Percentiles rank a stretch among this genome's conserved stretches.
Evolutionary conservation across 2,113 vertebrate genomes (phyloP).

Genomic region (Tringa solitaria): DNA sequence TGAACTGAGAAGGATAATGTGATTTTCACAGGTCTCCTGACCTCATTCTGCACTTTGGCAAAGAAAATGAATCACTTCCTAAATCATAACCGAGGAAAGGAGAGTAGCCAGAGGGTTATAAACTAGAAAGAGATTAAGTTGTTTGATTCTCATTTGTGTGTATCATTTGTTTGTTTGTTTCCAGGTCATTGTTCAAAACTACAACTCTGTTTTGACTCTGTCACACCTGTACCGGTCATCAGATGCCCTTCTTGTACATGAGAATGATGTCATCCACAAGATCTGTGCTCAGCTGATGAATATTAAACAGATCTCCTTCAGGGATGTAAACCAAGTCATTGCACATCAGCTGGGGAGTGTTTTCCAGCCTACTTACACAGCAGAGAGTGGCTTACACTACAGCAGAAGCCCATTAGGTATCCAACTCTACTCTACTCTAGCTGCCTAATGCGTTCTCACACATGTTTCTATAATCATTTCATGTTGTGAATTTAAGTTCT

Average conservation of each 20-base stretch:
- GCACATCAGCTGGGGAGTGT: slow-evolving; percentile 91
- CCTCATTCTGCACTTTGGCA: neutral
- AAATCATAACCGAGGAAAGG: neutral
- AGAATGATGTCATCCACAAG: slow-evolving; percentile 90
- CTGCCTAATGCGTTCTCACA: neutral
- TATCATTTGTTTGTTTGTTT: neutral
- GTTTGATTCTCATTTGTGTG: neutral
- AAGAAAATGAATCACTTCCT: neutral
- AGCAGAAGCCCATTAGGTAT: slow-evolving; percentile 88
- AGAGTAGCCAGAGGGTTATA: neutral
- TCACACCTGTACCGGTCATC: slow-evolving; percentile 89
- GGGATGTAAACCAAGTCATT: slow-evolving; percentile 87
- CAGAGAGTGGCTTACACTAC: slow-evolving; percentile 67
- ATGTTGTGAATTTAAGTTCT: neutral
- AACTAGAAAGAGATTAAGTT: neutral
- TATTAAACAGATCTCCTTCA: slow-evolving; percentile 91
- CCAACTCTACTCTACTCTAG: neutral
- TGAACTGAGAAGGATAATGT: neutral
- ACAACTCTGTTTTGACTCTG: slow-evolving; percentile 92
- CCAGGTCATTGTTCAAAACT: slow-evolving; percentile 97
- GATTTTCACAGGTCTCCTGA: neutral
- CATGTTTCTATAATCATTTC: neutral
- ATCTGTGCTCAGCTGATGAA: slow-evolving; percentile 90
- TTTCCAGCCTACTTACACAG: slow-evolving; percentile 84
- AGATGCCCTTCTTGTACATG: slow-evolving; percentile 92